Base-by-base conservation (phyloP, 2,797 vertebrate species). In the Mallotus villosus region DNA sequence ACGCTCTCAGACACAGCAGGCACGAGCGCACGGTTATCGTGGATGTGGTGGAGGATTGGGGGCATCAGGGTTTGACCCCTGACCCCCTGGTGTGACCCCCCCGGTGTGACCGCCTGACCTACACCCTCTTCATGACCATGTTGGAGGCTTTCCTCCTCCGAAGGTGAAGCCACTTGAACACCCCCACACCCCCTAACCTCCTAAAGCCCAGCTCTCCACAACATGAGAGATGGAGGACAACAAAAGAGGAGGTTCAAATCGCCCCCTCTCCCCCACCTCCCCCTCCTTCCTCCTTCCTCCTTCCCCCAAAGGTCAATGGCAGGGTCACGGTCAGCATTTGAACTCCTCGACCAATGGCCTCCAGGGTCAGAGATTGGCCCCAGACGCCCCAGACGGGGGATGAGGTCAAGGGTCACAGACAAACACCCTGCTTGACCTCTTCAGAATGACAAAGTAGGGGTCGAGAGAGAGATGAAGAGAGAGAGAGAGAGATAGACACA, bases 241-340 rank as follows among this genome's bases (percentile, higher is more conserved):
- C 59, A 65, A 46, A 76, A 68, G 65, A 49, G 24, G 51, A 0
- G 29, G 58, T 21, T 25, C 22, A 14, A 46, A 64, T 32, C 66
- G 29, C 64, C 71, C 70, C 51, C 64, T 7, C 25, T 34, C 32
- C 1, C 2, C 62, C 72, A 67, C 57, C 64, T 7, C 22, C 37
- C 41, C 46, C 29, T 37, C 12, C 58, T 34, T n/a, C 4, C 67
- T 51, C 46, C n/a, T n/a, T 41, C 46, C 29, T 37, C 11, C 58
- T 27, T 22, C 7, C 64, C 51, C 5, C 37, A 57, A 75, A 81
- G 81, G 81, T 90, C 78, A 85, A 73, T 29, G 73, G 70, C 85
- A 74, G 65, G 89, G 85, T 88, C 85, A 84, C 34, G 70, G 83
- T 84, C 77, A 84, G 85, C 74, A 75, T 84, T 85, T 86, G 82